A percentile compares a stretch with the other conserved stretches of the same genome.
phyloP scores from a whole-genome alignment of 2,888 invertebrate genomes.

The Cantharis rustica region DNA sequence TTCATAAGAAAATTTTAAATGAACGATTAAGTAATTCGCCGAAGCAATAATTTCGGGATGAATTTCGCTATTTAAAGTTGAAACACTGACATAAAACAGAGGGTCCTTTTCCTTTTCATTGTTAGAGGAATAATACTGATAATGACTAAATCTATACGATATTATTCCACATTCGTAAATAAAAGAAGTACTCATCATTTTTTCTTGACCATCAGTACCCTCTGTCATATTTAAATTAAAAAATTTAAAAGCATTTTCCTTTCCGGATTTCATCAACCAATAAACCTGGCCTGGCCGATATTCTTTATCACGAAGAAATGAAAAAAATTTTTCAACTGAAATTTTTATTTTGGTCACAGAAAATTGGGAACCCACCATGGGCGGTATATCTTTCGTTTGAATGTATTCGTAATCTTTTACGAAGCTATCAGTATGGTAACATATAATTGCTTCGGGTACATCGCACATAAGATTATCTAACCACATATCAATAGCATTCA shows the following conservation, averaged over 20 bases:
- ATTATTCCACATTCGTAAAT: conserved; percentile 92
- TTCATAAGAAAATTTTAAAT: conserved; percentile 82
- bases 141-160: conserved; percentile 85
- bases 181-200: conserved; percentile 79
- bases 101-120: conserved; percentile 68
- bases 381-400: conserved; percentile 92
- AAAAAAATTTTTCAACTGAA: conserved; percentile 91
- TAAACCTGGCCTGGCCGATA: conserved; percentile 96
- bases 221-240: conserved; percentile 91
- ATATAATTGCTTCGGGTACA: conserved; percentile 96
- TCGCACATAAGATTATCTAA: conserved; percentile 97
- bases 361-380: conserved; percentile 81
- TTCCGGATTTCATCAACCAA: conserved; percentile 93
- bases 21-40: conserved; percentile 86
- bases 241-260: conserved; percentile 91
- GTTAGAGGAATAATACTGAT: conserved; percentile 74
- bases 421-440: conserved; percentile 88
- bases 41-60: conserved; percentile 89
- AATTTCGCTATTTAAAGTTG: conserved; percentile 74
- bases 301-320: conserved; percentile 89
- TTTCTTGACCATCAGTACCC: conserved; percentile 60
- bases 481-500: conserved; percentile 94
- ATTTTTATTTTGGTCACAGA: conserved; percentile 86
- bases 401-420: conserved; percentile 93
- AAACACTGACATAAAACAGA: conserved; percentile 81